phyloP scores from a whole-genome alignment of 2,797 vertebrate genomes.

The Sardinella longiceps region DNA sequence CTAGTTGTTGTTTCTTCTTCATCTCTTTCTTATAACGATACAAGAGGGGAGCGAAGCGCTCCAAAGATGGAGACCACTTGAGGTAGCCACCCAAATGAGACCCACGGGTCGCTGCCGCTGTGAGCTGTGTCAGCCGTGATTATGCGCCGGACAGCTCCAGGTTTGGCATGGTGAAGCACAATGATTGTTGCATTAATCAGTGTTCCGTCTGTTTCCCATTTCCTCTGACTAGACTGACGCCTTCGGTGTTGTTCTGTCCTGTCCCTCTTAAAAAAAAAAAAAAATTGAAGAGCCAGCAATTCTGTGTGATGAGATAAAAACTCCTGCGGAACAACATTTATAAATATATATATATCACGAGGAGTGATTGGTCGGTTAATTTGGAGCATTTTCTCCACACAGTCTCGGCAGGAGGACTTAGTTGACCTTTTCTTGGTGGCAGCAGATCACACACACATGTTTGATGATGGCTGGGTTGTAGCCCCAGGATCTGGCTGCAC shows the following conservation, averaged over 20 bases:
- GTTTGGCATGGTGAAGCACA: no score
- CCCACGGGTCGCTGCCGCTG: not conserved
- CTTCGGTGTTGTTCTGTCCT: not conserved
- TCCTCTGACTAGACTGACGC: not conserved
- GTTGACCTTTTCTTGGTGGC: slow-evolving; percentile 1
- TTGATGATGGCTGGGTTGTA: slow-evolving; percentile 4
- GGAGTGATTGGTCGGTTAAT: not conserved
- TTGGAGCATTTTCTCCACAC: not conserved
- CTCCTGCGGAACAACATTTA: not conserved
- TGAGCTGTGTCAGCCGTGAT: not conserved
- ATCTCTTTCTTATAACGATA: not conserved
- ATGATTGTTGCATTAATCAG: not conserved
- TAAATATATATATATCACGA: not conserved
- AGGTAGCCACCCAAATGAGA: not conserved
- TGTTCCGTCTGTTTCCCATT: not conserved
- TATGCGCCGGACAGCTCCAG: not conserved
- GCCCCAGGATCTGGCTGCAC: slow-evolving; percentile 1
- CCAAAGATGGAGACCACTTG: not conserved
- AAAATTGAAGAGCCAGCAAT: not conserved
- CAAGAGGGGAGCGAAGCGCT: not conserved
- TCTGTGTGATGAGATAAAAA: not conserved
- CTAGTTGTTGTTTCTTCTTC: not conserved
- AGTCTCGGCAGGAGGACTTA: not conserved
- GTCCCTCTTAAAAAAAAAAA: not conserved
- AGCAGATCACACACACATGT: slow-evolving; percentile 1